Percentiles rank a stretch among this genome's conserved stretches.
phyloP scores from a whole-genome alignment of 1,140 invertebrate species.

The Sitophilus oryzae region DNA sequence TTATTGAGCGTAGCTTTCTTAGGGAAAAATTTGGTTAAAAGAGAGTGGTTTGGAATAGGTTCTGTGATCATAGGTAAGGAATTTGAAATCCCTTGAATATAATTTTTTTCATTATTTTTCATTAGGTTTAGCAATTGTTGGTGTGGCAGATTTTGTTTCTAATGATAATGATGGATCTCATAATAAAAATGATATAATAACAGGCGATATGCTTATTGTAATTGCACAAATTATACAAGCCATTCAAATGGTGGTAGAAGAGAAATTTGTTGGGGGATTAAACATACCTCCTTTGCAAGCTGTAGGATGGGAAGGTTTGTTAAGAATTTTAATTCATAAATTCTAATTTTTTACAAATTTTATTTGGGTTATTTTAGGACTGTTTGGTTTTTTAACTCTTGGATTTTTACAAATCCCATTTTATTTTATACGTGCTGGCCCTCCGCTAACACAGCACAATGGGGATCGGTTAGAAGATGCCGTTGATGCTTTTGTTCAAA shows the following conservation, averaged over 20 bases:
- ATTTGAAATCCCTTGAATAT: background rate
- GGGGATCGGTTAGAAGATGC: conserved; percentile 78
- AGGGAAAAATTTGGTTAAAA: conserved; percentile 56
- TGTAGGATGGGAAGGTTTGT: conserved; percentile 90
- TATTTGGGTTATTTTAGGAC: conserved; percentile 38
- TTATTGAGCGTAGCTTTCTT: conserved; percentile 86
- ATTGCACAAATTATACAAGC: conserved; percentile 87
- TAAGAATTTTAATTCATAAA: too few species aligned
- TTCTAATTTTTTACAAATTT: background rate
- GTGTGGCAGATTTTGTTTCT: conserved; percentile 67
- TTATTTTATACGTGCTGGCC: conserved; percentile 72
- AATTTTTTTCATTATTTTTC: too few species aligned
- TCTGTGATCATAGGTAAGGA: conserved; percentile 61
- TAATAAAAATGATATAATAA: conserved; percentile 75
- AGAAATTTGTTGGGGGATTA: conserved; percentile 76
- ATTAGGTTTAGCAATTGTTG: conserved; percentile 68
- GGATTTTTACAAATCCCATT: conserved; percentile 72
- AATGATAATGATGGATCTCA: conserved; percentile 44
- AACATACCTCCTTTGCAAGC: conserved; percentile 78
- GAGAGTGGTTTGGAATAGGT: conserved; percentile 81
- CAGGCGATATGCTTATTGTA: conserved; percentile 88
- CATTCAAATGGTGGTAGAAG: conserved; percentile 90
- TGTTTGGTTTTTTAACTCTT: conserved; percentile 81
- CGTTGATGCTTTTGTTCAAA: conserved; percentile 77
- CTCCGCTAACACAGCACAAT: conserved; percentile 72